Evolutionary conservation across 2,113 vertebrate genomes (phyloP), one percentile per base, ranked within the genome.

Genomic region (Corythornis madagascariensis): DNA sequence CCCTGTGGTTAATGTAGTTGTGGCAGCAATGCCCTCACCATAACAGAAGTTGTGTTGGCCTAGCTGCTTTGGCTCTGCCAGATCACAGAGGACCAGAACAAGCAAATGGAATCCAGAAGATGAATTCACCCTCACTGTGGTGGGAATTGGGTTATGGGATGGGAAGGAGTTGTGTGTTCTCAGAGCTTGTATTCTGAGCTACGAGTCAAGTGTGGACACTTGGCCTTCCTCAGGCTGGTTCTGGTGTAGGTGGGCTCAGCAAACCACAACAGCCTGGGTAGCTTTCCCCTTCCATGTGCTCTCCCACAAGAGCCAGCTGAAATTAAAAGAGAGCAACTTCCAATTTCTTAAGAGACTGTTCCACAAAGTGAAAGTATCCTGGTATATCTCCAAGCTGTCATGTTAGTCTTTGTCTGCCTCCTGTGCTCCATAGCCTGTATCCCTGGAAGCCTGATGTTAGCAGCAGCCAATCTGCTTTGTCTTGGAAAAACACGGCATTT

Each of bases 151-250:
- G 16, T 25, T 85, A 53, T 33, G 38, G 19, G 48, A 24, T 50
- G 48, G 22, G 48, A 12, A 9, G 40, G 14, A 6, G 3, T 25
- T 21, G 29, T 24, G 35, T 31, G 63, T n/a, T 56, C 55, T 56
- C 61, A 88, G 33, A 22, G 4, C 38, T 87, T 35, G 25, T 33
- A 4, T 71, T 57, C 22, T 63, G 6, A 12, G 21, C 16, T 24
- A 0, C 0, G 3, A 28, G 9, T 8, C 6, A 63, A 42, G 10
- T 3, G n/a, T 55, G 53, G 47, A 11, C 7, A 4, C 31, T 43
- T 52, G 28, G 18, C 10, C n/a, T 19, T 69, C 12, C 31, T 1
- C 6, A 31, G 55, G 12, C 0, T 9, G 38, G 8, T 42, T 42
- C n/a, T 47, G 66, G n/a, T 28, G 11, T 15, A 45, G 28, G 29